Percentiles rank a stretch among this genome's conserved stretches.
Evolutionary conservation across 2,113 vertebrate species (phyloP).

Genomic region (Phaethornis superciliosus): DNA sequence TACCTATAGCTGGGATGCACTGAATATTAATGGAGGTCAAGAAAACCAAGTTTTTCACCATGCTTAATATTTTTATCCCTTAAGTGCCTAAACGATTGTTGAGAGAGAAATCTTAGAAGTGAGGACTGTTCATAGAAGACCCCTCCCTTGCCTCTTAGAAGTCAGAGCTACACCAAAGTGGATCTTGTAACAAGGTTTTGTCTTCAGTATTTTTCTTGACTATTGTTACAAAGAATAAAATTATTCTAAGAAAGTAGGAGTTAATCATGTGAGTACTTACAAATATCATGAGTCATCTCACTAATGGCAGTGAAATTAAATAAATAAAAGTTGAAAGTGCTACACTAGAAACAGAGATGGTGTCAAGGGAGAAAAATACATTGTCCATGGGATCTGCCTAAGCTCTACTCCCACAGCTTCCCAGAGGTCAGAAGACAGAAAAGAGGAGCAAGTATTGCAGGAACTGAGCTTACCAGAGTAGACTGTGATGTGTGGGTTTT

Average conservation of each 20-base stretch:
- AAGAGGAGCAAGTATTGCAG: fast-evolving
- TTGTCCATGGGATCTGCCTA: neutral
- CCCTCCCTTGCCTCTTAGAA: neutral
- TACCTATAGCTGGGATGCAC: neutral
- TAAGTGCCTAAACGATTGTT: neutral
- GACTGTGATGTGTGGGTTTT: neutral
- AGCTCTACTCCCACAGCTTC: neutral
- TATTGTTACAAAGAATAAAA: neutral
- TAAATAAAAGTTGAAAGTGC: neutral
- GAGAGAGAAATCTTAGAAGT: neutral
- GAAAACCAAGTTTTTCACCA: neutral
- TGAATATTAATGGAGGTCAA: neutral
- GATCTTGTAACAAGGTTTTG: neutral
- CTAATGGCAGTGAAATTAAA: neutral
- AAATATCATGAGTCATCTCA: conserved; percentile 10
- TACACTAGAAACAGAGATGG: neutral
- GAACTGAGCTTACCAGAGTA: neutral
- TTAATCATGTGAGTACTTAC: conserved; percentile 27
- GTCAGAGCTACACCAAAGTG: neutral
- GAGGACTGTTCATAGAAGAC: neutral
- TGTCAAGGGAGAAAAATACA: neutral
- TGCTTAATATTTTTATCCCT: neutral
- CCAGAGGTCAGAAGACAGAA: neutral
- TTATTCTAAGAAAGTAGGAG: neutral
- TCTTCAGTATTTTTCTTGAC: neutral